A percentile compares a stretch with the other conserved stretches of the same genome.
phyloP scores from a whole-genome alignment of 2,888 invertebrate genomes.

The Mechanitis mazaeus region DNA sequence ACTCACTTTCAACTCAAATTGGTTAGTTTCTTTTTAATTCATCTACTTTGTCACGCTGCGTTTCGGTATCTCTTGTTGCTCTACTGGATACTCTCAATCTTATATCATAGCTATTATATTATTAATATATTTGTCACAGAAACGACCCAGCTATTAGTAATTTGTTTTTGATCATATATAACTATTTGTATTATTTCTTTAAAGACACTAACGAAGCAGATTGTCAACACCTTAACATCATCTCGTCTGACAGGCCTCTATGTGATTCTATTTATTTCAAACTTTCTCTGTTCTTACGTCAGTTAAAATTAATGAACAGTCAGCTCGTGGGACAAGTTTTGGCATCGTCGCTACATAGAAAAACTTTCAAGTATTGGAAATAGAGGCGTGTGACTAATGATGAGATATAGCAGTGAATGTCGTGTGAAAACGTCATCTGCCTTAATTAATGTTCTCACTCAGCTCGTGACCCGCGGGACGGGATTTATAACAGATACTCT shows the following conservation, averaged over 20 bases:
- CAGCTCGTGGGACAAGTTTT: conserved; percentile 54
- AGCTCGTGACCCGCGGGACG: conserved; percentile 30
- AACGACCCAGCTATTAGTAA: neutral
- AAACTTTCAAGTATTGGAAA: conserved; percentile 67
- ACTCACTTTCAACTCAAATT: conserved; percentile 7
- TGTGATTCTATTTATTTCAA: conserved; percentile 40
- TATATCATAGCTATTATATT: neutral
- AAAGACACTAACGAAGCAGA: neutral
- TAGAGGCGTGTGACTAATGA: conserved; percentile 68
- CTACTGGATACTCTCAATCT: neutral
- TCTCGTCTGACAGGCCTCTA: conserved; percentile 30
- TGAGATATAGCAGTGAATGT: conserved; percentile 57
- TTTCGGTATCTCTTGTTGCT: neutral
- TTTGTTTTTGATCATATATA: neutral
- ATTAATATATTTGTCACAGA: neutral
- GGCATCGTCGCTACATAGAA: conserved; percentile 53
- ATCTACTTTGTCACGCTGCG: conserved; percentile 4
- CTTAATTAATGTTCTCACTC: conserved; percentile 61
- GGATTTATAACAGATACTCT: conserved; percentile 32
- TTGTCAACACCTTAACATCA: conserved; percentile 13
- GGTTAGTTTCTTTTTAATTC: conserved; percentile 10
- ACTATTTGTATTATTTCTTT: neutral
- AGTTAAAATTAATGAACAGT: conserved; percentile 65
- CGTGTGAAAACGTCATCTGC: conserved; percentile 64
- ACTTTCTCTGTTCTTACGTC: conserved; percentile 55